Percentiles rank a stretch among this genome's conserved stretches.
phyloP scores from a whole-genome alignment of 2,888 invertebrate genomes.

The Schizaphis graminum region DNA sequence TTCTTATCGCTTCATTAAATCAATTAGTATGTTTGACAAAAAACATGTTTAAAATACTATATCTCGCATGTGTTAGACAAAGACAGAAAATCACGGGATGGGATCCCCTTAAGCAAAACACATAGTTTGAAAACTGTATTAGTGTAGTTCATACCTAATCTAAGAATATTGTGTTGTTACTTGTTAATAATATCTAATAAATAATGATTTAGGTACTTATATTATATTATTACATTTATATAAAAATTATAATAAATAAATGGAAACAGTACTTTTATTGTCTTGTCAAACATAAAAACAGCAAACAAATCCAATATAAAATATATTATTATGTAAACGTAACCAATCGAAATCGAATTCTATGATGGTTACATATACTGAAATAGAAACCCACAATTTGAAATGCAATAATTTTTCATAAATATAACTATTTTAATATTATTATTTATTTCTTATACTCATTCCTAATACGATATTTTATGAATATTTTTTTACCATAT shows the following conservation, averaged over 20 bases:
- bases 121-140: background rate
- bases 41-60: too few relatives aligned
- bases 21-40: too few relatives aligned
- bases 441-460: background rate
- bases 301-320: background rate
- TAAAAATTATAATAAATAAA: background rate
- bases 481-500: background rate
- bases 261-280: background rate
- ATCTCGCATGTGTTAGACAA: too few relatives aligned
- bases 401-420: background rate
- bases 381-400: background rate
- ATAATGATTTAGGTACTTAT: background rate
- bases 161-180: background rate
- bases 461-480: background rate
- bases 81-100: too few relatives aligned
- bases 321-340: background rate
- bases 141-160: background rate
- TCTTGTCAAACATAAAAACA: background rate
- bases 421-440: background rate
- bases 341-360: background rate
- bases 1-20: too few relatives aligned
- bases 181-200: background rate
- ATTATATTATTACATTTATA: constrained; percentile 5
- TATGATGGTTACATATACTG: background rate
- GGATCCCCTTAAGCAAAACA: background rate